Evolutionary conservation across 2,113 vertebrate genomes (phyloP).

Genomic region (Thymallus thymallus): DNA sequence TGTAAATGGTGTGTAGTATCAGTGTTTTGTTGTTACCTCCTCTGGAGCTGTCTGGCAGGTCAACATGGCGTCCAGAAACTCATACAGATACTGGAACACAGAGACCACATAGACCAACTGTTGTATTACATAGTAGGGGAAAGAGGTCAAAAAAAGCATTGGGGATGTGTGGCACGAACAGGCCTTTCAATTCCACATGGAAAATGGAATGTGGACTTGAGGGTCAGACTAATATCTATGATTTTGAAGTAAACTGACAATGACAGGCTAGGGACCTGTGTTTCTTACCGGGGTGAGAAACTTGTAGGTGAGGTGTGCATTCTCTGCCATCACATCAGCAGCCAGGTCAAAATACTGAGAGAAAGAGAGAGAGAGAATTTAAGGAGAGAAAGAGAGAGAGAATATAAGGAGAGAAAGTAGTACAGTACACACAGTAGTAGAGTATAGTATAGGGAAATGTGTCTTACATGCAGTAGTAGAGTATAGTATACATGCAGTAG

Average conservation of each 20-base stretch:
- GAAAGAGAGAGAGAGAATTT: constrained; percentile 20
- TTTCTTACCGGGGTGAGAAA: constrained; percentile 83
- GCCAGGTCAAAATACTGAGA: constrained; percentile 91
- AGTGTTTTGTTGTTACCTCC: constrained; percentile 69
- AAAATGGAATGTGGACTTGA: too few relatives aligned
- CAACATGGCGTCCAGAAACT: constrained; percentile 90
- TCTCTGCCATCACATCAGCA: constrained; percentile 94
- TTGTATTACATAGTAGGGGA: not conserved
- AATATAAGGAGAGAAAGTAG: too few relatives aligned
- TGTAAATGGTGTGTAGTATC: too few relatives aligned
- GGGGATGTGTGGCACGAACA: too few relatives aligned
- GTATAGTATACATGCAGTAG: too few relatives aligned
- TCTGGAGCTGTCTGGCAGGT: constrained; percentile 93
- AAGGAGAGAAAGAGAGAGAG: constrained; percentile 4
- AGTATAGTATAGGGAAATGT: not conserved
- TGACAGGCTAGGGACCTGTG: not conserved
- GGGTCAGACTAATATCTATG: not conserved
- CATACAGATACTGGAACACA: constrained; percentile 81
- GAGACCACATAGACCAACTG: not conserved
- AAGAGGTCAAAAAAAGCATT: too few relatives aligned
- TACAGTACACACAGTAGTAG: too few relatives aligned
- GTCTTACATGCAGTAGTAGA: too few relatives aligned
- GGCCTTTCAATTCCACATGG: too few relatives aligned
- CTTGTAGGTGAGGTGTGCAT: constrained; percentile 92
- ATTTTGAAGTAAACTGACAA: not conserved